These are phyloP conservation scores for Ianthella basta DNA, from an alignment of 37 sponge, comb jelly and placozoan genomes.

Conservation along the genomic window DNA sequence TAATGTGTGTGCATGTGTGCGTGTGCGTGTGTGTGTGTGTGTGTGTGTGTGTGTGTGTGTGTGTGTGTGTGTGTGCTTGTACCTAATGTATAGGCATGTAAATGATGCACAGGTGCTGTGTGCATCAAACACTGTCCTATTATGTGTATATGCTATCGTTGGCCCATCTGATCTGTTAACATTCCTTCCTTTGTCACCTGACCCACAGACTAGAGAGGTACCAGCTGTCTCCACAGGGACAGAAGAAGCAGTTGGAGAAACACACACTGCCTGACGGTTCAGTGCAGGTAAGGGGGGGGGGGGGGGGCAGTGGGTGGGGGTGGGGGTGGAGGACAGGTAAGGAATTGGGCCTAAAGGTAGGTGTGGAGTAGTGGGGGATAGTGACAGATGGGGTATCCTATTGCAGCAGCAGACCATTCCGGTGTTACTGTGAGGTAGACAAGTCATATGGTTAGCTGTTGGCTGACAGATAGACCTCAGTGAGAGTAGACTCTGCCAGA, in stretches of 20 bases:
- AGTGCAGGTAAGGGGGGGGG: slow-evolving; percentile 37
- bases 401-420: no score
- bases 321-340: background rate
- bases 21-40: background rate
- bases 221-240: slow-evolving; percentile 63
- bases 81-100: background rate
- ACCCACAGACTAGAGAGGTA: slow-evolving; percentile 35
- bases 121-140: no score
- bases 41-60: background rate
- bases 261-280: slow-evolving; percentile 39
- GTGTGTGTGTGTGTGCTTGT: background rate
- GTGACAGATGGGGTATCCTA: no score
- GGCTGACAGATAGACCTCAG: no score
- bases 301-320: background rate
- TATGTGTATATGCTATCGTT: no score
- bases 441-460: no score
- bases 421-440: no score
- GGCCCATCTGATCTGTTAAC: no score
- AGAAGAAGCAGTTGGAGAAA: slow-evolving; percentile 33
- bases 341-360: no score
- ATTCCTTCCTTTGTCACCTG: background rate
- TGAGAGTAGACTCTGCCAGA: no score
- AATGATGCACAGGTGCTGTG: no score
- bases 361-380: slow-evolving; percentile 8
- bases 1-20: background rate